phyloP scores from a whole-genome alignment of 2,113 vertebrate species.

The Ceyx melanurus region DNA sequence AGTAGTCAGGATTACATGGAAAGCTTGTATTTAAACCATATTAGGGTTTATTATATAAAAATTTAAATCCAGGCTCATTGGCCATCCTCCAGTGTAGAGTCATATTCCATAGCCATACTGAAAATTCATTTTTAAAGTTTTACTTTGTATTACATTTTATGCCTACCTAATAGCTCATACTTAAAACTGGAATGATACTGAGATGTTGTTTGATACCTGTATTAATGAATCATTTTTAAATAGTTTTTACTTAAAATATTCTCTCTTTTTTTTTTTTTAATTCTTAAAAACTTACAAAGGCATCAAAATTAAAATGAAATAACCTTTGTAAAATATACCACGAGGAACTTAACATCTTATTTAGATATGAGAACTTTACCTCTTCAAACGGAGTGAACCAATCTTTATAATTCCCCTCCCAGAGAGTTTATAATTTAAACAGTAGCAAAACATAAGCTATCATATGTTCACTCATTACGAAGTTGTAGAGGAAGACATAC shows the following conservation, averaged over 20 bases:
- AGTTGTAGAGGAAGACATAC: neutral
- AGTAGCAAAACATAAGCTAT: neutral
- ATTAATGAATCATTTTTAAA: constrained; percentile 12
- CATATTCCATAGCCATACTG: neutral
- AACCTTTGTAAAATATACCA: neutral
- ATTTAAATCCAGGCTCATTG: neutral
- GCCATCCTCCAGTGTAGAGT: neutral
- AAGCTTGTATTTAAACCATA: neutral
- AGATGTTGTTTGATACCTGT: neutral
- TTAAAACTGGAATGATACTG: neutral
- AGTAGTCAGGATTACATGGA: neutral
- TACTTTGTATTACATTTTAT: neutral
- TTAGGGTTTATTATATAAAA: neutral
- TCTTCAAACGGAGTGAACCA: neutral
- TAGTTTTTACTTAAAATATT: neutral
- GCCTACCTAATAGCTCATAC: neutral
- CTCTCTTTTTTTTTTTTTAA: neutral
- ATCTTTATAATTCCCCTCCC: neutral
- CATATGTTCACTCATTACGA: neutral
- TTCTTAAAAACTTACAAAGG: neutral
- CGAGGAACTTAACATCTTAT: neutral
- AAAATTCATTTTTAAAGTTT: neutral
- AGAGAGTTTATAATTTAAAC: neutral
- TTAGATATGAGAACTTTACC: neutral
- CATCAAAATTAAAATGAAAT: neutral